A percentile compares a stretch with the other conserved stretches of the same genome.
Conservation (phyloP, 1,140 invertebrate species). For the Leptinotarsa undecemlineata region DNA sequence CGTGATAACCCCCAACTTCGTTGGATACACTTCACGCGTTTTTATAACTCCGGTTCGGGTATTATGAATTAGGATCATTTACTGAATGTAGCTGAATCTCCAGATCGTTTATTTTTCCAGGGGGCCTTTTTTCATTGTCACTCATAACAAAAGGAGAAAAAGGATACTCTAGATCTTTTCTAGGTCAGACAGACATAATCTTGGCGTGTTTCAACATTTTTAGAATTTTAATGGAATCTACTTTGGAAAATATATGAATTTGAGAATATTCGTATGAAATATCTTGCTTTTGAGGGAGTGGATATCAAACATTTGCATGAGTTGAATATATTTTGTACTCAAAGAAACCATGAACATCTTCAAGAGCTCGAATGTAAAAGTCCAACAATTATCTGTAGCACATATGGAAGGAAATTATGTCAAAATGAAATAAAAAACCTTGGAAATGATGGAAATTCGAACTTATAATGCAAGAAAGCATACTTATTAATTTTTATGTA, state of each 20-base stretch:
- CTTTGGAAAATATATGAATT: background rate
- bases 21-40: background rate
- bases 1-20: background rate
- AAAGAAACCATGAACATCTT: no score
- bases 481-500: no score
- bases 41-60: background rate
- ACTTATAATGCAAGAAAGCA: no score
- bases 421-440: no score
- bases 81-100: constrained; percentile 11
- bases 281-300: no score
- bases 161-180: background rate
- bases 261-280: no score
- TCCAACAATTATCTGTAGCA: no score
- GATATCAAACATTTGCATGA: no score
- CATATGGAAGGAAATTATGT: no score
- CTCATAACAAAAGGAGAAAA: constrained; percentile 1
- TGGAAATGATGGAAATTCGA: no score
- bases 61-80: constrained; percentile 10
- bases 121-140: constrained; percentile 1
- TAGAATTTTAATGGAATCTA: background rate
- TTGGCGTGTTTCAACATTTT: background rate
- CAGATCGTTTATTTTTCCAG: constrained; percentile 15
- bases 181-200: background rate
- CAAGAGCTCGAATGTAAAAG: no score
- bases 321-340: no score